Base-by-base conservation (phyloP, 2,797 vertebrate genomes). In the Graptemys geographica region DNA sequence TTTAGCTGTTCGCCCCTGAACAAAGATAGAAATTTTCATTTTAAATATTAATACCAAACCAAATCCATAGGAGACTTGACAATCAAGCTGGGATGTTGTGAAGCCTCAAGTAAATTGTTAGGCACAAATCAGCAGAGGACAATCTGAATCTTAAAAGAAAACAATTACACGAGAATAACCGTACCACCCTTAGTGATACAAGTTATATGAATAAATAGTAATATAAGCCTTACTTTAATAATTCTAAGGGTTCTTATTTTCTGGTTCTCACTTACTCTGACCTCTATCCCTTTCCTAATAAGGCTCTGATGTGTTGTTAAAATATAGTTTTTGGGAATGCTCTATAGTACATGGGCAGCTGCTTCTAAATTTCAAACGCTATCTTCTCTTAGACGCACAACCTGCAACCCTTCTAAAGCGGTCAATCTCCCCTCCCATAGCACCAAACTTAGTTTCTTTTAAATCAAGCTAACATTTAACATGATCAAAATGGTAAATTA, bases 1-100 rank as follows among this genome's bases (percentile, higher is more conserved):
- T 94, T 99, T 99, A 84, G 98, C 98, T 86, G 98, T 98, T 96
- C 98, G 99, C 6, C 98, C 99, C 99, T 99, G 96, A 92, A 97
- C 86, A 93, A 95, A 97, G 62, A 92, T 16, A 97, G 93, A 97
- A 96, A 95, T 84, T 49, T 57, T 84, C 19, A 91, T 93, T 89
- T 94, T 37, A 86, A 91, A 91, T 84, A 93, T 16, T 55, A 94
- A 91, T n/a, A 89, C 8, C 52, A 90, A 88, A 1, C 8, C 89
- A 49, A 79, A 79, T 83, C 57, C 7, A 2, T 31, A 55, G 49
- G 37, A 87, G 44, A 83, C 76, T 16, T 41, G 31, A 7, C 53
- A 78, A 15, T 53, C 10, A 37, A 95, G n/a, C 56, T 84, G 88
- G 21, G 11, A n/a, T 74, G 59, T 7, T 79, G 6, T 52, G 84